Evolutionary conservation across 2,113 vertebrate species (phyloP).

Genomic region (Epinephelus cyanopodus): DNA sequence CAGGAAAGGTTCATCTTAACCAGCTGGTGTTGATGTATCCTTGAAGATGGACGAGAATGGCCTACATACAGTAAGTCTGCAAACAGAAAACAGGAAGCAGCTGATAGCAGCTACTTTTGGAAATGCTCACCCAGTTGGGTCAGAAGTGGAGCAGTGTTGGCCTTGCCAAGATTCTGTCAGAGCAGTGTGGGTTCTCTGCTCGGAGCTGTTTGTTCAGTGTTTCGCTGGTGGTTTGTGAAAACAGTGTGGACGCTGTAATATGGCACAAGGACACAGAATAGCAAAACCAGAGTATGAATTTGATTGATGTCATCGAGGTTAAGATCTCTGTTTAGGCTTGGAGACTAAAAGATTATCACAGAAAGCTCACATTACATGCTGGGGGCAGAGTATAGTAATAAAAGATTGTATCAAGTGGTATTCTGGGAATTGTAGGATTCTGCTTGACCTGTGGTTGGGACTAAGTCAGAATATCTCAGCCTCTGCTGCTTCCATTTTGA

Average conservation of each 20-base stretch:
- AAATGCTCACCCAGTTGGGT: conserved; percentile 38
- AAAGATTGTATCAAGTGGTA: neutral
- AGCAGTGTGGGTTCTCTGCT: conserved; percentile 5
- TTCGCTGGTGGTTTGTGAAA: conserved; percentile 16
- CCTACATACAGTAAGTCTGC: conserved; percentile 29
- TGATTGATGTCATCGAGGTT: neutral
- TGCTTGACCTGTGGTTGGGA: neutral
- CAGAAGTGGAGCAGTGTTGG: conserved; percentile 28
- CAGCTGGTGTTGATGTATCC: accelerated
- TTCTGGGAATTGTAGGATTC: neutral
- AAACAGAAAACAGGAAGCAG: conserved; percentile 34
- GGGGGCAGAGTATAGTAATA: no score
- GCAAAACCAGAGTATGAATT: conserved; percentile 13
- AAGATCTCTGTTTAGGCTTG: neutral
- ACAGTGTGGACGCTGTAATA: neutral
- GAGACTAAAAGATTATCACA: neutral
- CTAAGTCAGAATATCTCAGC: neutral
- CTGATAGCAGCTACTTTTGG: conserved; percentile 58
- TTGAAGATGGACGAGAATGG: neutral
- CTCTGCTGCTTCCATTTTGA: neutral
- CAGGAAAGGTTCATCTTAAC: neutral
- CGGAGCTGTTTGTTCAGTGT: neutral
- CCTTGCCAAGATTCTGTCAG: conserved; percentile 21
- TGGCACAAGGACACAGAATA: neutral
- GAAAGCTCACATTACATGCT: neutral